Conservation (phyloP, 1,140 invertebrate genomes). For the Luehdorfia chinensis region DNA sequence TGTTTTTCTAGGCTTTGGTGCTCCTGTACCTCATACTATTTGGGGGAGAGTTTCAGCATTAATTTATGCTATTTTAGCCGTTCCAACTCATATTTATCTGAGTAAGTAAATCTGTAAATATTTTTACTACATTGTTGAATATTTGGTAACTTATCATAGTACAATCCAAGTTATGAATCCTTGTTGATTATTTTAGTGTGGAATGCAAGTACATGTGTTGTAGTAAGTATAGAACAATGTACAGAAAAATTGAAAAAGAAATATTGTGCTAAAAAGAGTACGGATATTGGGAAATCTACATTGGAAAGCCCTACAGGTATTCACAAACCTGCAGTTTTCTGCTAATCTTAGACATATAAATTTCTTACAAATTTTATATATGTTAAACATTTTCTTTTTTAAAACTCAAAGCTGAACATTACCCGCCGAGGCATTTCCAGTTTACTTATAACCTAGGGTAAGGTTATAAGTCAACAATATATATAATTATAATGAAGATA, state of each 20-base stretch:
- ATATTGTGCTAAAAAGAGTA: constrained; percentile 11
- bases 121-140: too few relatives aligned
- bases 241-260: constrained; percentile 15
- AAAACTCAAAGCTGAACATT: too few relatives aligned
- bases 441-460: too few relatives aligned
- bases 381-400: too few relatives aligned
- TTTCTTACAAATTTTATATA: too few relatives aligned
- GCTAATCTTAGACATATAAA: too few relatives aligned
- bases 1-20: constrained; percentile 46
- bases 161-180: too few relatives aligned
- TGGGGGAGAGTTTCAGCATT: constrained; percentile 46
- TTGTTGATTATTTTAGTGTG: constrained; percentile 78
- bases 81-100: constrained; percentile 57
- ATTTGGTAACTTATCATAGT: too few relatives aligned
- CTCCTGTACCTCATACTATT: constrained; percentile 57
- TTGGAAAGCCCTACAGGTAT: constrained; percentile 6
- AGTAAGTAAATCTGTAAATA: constrained; percentile 38
- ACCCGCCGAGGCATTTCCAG: too few relatives aligned
- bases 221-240: constrained; percentile 70
- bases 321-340: too few relatives aligned
- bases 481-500: too few relatives aligned
- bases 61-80: constrained; percentile 53
- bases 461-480: too few relatives aligned
- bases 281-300: background rate
- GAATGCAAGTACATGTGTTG: constrained; percentile 79